Base-by-base conservation (phyloP, 2,797 vertebrate genomes). In the Cyprinodon diabolis region DNA sequence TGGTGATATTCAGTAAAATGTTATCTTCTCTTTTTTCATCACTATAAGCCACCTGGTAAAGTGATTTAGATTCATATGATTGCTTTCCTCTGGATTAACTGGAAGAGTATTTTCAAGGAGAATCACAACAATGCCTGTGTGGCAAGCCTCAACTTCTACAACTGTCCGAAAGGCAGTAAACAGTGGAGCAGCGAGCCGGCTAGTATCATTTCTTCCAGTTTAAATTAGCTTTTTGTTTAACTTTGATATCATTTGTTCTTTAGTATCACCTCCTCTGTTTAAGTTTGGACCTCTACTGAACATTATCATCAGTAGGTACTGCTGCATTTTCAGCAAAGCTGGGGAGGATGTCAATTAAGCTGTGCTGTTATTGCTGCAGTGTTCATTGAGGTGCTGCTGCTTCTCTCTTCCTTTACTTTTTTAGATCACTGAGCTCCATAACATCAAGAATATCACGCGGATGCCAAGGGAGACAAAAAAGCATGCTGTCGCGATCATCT, bases 401-500 rank as follows among this genome's bases (percentile, higher is more conserved):
- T 74, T 19, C 75, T 84, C 78, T 89, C 83, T 92, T 30, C 30
- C 30, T 91, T 82, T 84, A 80, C 92, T 94, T 95, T 72, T 66
- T 84, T 90, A 99, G 98, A 96, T 98, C 94, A 99, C 97, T 19
- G 98, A 99, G 93, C 96, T 99, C 85, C 96, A 98, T 91, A 98
- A 96, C 93, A 95, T 99, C 94, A 99, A 97, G 96, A 99, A 98
- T 92, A 96, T 99, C 91, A 98, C 96, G 85, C 95, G 98, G 88
- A 95, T 99, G 96, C 98, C 98, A 78, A 96, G 96, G 89, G 98
- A 99, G 93, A 97, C 97, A 72, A 99, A 97, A 93, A 99, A 99
- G 91, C 98, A 99, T 65, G 98, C 98, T 0, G 96, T 99, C 92
- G 97, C 97, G 70, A 99, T 99, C 94, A 96, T 99, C 95, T 99